phyloP scores from a whole-genome alignment of 1,140 invertebrate species.

The Zaprionus kolodkinae region DNA sequence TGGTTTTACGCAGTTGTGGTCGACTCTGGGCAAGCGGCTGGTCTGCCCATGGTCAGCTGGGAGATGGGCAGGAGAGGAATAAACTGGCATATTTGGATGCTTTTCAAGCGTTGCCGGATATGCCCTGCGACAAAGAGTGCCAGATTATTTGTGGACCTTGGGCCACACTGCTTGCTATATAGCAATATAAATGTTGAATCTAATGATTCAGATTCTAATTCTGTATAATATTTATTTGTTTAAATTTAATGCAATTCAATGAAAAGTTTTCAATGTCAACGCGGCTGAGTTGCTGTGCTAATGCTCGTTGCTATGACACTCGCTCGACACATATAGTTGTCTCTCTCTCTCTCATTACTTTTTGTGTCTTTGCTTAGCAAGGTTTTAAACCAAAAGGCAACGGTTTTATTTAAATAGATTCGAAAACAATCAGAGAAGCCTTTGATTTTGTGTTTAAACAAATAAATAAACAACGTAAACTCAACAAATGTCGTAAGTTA shows the following conservation, averaged over 20 bases:
- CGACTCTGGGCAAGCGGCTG: conserved; percentile 89
- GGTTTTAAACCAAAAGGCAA: background rate
- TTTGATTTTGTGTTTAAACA: no score
- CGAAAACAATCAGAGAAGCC: no score
- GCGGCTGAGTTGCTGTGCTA: background rate
- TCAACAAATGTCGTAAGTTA: background rate
- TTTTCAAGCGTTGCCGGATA: conserved; percentile 46
- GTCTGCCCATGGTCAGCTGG: conserved; percentile 91
- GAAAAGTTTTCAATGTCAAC: background rate
- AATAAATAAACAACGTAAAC: background rate
- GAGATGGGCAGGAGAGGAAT: conserved; percentile 54
- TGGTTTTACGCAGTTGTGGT: conserved; percentile 87
- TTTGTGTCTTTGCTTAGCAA: conserved; percentile 17
- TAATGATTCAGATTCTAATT: background rate
- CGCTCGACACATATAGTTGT: no score
- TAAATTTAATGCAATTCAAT: background rate
- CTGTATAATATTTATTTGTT: background rate
- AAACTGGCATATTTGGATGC: conserved; percentile 49
- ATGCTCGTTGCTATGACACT: conserved; percentile 11
- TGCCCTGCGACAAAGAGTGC: conserved; percentile 4
- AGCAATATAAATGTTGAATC: conserved; percentile 7
- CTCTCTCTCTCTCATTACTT: background rate
- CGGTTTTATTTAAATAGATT: no score
- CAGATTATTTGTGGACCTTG: conserved; percentile 71
- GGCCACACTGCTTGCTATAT: conserved; percentile 54